Evolutionary conservation across 2,797 vertebrate species (phyloP), one percentile per base, ranked within the genome.

Genomic region (Caiman crocodilus): DNA sequence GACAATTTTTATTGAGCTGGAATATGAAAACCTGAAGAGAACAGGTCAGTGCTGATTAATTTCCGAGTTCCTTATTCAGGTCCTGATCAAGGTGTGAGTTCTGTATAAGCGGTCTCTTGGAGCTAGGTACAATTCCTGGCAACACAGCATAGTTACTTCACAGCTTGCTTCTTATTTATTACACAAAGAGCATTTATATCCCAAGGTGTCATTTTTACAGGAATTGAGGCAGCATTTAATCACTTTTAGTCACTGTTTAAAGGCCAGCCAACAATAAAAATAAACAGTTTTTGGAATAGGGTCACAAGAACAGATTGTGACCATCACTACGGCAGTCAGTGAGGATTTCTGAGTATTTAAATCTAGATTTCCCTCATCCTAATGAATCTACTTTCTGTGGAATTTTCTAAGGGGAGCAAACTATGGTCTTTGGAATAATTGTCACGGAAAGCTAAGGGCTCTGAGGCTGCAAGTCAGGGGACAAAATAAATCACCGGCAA

Each of bases 381-480:
- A 63, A 83, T 50, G 42, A 50, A 3, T 50, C 9, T 50, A 50
- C 42, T 60, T 55, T 58, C 35, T n/a, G 67, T 13, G 50, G 94
- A 91, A 79, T 90, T 79, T 81, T 86, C 65, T 88, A 65, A 92
- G 65, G 91, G 30, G 74, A 82, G 77, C 58, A 85, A 28, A 67
- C 78, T 90, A 30, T 67, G 93, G 92, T 61, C 61, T 92, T 94
- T 89, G 91, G 42, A 82, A 78, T 69, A 94, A 79, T 90, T 69
- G 79, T 82, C 93, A 32, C 90, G 93, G 82, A 92, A 58, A 42
- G 56, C 25, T 57, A 76, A 82, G 55, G 88, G 86, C 9, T 94
- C 84, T 89, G 86, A 92, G 89, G 56, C 57, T 42, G 73, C 87
- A 84, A 80, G 84, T 80, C 80, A 94, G 86, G 93, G 93, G 94